Percentiles rank a stretch among this genome's conserved stretches.
These are phyloP conservation scores for Saccostrea echinata DNA, from an alignment of 1,140 invertebrate species.

Conservation along the genomic window DNA sequence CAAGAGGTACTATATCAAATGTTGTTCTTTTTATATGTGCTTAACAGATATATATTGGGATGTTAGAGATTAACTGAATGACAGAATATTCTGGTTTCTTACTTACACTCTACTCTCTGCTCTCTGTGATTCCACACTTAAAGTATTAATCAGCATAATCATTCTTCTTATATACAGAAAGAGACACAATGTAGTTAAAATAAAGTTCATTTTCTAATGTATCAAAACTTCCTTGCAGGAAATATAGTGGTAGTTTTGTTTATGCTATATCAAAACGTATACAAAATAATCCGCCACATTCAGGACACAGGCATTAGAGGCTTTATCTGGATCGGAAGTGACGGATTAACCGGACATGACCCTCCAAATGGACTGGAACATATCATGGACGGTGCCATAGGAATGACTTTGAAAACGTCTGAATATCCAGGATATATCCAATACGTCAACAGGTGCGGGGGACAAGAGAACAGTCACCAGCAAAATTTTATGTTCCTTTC, in stretches of 20 bases:
- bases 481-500: too few relatives aligned
- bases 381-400: slow-evolving; percentile 42
- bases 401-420: slow-evolving; percentile 20
- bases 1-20: background rate
- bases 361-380: slow-evolving; percentile 82
- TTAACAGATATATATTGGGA: too few relatives aligned
- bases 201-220: too few relatives aligned
- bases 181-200: too few relatives aligned
- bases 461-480: too few relatives aligned
- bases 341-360: slow-evolving; percentile 87
- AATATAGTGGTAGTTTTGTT: slow-evolving; percentile 39
- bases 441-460: slow-evolving; percentile 41
- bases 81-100: too few relatives aligned
- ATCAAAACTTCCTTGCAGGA: slow-evolving; percentile 9
- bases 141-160: too few relatives aligned
- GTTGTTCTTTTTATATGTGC: too few relatives aligned
- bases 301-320: slow-evolving; percentile 71
- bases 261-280: slow-evolving; percentile 29
- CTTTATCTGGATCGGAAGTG: slow-evolving; percentile 88
- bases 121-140: too few relatives aligned
- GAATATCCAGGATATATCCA: slow-evolving; percentile 36
- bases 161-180: too few relatives aligned
- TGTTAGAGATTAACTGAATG: too few relatives aligned
- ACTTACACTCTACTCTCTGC: too few relatives aligned
- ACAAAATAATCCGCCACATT: slow-evolving; percentile 80